phyloP scores from a whole-genome alignment of 1,140 invertebrate genomes.

The Dreissena polymorpha region DNA sequence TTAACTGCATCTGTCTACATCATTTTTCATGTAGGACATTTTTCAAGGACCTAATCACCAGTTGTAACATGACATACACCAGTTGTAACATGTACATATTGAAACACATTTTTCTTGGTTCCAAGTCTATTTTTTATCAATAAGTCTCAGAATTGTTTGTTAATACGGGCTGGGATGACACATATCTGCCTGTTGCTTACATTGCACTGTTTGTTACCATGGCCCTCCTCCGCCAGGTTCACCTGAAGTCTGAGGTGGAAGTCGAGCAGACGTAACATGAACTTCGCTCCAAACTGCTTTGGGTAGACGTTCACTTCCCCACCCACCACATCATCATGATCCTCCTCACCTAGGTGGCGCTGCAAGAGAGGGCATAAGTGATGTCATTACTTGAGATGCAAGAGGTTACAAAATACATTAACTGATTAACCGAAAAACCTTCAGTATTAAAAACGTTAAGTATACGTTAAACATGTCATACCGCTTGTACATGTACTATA shows the following conservation, averaged over 20 bases:
- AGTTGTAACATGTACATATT: too few species aligned
- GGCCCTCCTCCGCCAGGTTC: slow-evolving; percentile 86
- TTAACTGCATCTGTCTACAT: too few species aligned
- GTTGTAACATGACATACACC: too few species aligned
- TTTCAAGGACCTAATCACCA: too few species aligned
- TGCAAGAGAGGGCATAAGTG: slow-evolving; percentile 37
- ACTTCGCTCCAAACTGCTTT: slow-evolving; percentile 92
- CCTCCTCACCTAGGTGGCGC: slow-evolving; percentile 64
- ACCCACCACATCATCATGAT: slow-evolving; percentile 63
- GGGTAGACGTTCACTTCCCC: slow-evolving; percentile 85
- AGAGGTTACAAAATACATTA: too few species aligned
- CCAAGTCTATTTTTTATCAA: background rate
- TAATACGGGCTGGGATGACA: background rate
- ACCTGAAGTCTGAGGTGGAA: slow-evolving; percentile 91
- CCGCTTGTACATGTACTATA: too few species aligned
- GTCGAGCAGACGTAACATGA: slow-evolving; percentile 90
- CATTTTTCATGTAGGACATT: too few species aligned
- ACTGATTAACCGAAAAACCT: too few species aligned
- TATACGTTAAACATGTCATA: too few species aligned
- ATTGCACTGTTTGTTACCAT: slow-evolving; percentile 84
- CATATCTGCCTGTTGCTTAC: slow-evolving; percentile 76
- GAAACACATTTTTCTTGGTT: background rate
- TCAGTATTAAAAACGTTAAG: too few species aligned
- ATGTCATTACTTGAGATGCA: too few species aligned
- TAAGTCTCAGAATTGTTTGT: background rate